Percentiles rank a stretch among this genome's conserved stretches.
Conservation (phyloP, 2,113 vertebrate genomes). For the Ascaphus truei region DNA sequence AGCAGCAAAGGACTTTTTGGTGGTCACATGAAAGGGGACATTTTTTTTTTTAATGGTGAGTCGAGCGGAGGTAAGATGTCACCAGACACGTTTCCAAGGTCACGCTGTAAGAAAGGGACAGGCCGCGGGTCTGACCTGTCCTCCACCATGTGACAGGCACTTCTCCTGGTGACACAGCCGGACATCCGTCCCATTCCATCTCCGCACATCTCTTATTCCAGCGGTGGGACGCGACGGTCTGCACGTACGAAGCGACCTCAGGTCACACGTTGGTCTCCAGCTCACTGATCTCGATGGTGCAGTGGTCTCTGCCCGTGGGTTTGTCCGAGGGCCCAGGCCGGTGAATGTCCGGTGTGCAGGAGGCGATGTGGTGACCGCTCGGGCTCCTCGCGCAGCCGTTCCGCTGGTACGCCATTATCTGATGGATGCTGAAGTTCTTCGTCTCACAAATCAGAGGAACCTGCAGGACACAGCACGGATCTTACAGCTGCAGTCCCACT, state of each 20-base stretch:
- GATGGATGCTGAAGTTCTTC: conserved; percentile 86
- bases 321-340: conserved; percentile 63
- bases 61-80: no score
- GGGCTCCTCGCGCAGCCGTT: conserved; percentile 80
- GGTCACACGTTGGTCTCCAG: conserved; percentile 91
- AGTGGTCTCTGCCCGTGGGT: conserved; percentile 80
- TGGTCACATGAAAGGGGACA: no score
- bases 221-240: not conserved
- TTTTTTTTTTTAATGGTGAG: no score
- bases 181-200: not conserved
- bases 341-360: conserved; percentile 61
- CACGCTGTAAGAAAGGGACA: not conserved
- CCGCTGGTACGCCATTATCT: conserved; percentile 88
- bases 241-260: not conserved
- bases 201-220: no score
- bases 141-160: not conserved
- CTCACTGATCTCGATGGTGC: conserved; percentile 90
- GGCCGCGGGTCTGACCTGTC: not conserved
- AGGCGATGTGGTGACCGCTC: conserved; percentile 64
- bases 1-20: no score
- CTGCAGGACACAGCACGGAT: conserved; percentile 53
- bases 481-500: conserved; percentile 29
- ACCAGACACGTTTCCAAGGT: no score
- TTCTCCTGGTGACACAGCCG: not conserved
- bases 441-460: conserved; percentile 83